Evolutionary conservation across 2,797 vertebrate species (phyloP).

Genomic region (Emydoidea blandingii): DNA sequence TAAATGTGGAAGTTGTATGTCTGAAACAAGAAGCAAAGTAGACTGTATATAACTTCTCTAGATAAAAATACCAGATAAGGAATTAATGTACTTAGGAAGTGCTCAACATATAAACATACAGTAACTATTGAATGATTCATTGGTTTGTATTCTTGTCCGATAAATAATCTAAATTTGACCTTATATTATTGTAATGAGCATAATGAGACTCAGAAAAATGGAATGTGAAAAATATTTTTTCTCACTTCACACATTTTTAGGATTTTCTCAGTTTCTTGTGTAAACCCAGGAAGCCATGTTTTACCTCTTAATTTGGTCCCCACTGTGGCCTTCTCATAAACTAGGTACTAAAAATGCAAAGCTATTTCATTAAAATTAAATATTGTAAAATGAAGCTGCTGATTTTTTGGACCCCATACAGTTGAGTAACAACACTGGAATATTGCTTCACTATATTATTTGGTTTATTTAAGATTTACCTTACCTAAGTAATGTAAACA

Average conservation of each 20-base stretch:
- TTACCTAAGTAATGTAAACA: not conserved
- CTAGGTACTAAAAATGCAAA: not conserved
- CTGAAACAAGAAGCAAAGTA: not conserved
- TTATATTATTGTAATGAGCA: not conserved
- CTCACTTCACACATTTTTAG: not conserved
- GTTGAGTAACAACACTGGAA: constrained; percentile 11
- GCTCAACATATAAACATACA: not conserved
- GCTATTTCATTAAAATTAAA: not conserved
- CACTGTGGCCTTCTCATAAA: not conserved
- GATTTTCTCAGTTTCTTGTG: not conserved
- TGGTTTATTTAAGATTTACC: not conserved
- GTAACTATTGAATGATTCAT: not conserved
- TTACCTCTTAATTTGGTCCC: not conserved
- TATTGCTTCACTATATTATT: constrained; percentile 20
- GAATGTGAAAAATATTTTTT: not conserved
- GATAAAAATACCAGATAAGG: not conserved
- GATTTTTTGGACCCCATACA: not conserved
- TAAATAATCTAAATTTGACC: not conserved
- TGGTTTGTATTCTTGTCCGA: not conserved
- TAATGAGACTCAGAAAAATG: not conserved
- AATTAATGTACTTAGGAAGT: not conserved
- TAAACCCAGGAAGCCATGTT: not conserved
- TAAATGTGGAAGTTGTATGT: not conserved
- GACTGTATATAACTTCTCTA: not conserved
- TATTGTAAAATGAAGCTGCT: not conserved